Evolutionary conservation across 2,113 vertebrate species (phyloP).

Genomic region (Rhinichthys klamathensis): DNA sequence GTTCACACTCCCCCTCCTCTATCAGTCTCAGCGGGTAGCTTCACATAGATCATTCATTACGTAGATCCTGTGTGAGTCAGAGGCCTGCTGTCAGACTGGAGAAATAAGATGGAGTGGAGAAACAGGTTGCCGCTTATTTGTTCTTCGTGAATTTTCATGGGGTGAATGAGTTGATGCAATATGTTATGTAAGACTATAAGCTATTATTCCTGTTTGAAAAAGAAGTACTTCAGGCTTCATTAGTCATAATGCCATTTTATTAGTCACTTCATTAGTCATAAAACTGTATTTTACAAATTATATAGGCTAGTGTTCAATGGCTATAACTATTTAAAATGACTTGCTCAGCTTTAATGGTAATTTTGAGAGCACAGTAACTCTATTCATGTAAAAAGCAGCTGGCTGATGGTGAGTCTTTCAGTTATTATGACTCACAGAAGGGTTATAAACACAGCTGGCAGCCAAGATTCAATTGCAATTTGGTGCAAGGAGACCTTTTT

Average conservation of each 20-base stretch:
- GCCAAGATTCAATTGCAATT: background rate
- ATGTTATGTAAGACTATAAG: background rate
- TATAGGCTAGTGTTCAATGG: background rate
- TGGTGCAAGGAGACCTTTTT: background rate
- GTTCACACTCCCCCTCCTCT: conserved; percentile 27
- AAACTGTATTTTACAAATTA: background rate
- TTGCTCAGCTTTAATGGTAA: background rate
- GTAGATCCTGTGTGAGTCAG: conserved; percentile 14
- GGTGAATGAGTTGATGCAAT: background rate
- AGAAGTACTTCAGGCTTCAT: too few species aligned
- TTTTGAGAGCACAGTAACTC: background rate
- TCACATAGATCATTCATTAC: conserved; percentile 10
- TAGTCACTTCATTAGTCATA: too few species aligned
- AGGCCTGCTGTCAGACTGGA: background rate
- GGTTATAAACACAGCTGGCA: conserved; percentile 16
- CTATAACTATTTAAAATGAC: background rate
- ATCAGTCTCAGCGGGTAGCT: conserved; percentile 8
- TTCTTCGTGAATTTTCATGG: background rate
- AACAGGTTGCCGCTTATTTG: background rate
- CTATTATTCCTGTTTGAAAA: background rate
- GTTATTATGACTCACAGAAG: conserved; percentile 13
- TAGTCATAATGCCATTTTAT: background rate
- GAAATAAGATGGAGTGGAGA: background rate
- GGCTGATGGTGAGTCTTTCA: conserved; percentile 6
- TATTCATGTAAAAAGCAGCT: conserved; percentile 3